Conservation (phyloP, 2,888 invertebrate genomes). For the Adineta ricciae region DNA sequence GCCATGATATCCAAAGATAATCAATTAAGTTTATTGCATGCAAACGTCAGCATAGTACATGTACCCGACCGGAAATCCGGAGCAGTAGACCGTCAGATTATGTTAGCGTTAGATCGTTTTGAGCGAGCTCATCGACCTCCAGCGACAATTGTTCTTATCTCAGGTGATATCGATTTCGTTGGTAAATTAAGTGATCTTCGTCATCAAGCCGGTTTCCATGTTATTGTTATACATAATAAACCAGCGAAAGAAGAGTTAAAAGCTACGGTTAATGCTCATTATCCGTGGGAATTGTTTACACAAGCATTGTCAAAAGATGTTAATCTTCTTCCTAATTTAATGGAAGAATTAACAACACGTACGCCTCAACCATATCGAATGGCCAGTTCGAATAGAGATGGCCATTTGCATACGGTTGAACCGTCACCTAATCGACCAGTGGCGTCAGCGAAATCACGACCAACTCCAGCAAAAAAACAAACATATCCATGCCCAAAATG, state of each 20-base stretch:
- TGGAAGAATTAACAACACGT: not conserved
- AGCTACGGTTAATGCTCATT: not conserved
- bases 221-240: slow-evolving; percentile 12
- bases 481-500: not conserved
- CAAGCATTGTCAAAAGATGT: not conserved
- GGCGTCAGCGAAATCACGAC: not conserved
- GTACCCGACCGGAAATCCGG: not conserved
- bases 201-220: not conserved
- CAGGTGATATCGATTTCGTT: slow-evolving; percentile 9
- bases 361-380: not conserved
- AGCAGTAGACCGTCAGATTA: not conserved
- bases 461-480: not conserved
- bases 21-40: not conserved
- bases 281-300: not conserved
- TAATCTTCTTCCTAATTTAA: not conserved
- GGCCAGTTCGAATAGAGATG: not conserved
- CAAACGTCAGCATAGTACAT: not conserved
- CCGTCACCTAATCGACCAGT: no score
- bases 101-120: slow-evolving; percentile 8
- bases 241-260: not conserved
- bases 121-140: not conserved
- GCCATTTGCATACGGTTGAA: not conserved
- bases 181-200: slow-evolving; percentile 10
- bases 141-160: not conserved
- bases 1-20: not conserved